Evolutionary conservation across 2,888 invertebrate genomes (phyloP).

Genomic region (Pyrrhosoma nymphula): DNA sequence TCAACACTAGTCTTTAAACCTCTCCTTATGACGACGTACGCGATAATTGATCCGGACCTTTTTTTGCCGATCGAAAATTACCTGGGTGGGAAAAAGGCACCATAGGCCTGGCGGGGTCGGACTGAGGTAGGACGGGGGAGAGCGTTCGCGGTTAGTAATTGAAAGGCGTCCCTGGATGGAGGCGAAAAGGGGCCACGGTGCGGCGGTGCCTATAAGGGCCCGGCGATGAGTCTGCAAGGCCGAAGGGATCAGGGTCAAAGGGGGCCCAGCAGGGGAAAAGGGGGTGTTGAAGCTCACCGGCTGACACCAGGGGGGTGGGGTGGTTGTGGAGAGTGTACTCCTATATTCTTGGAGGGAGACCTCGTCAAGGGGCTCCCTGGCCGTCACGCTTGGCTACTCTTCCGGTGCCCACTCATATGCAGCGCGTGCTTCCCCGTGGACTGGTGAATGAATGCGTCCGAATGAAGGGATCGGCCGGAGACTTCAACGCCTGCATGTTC

Average conservation of each 20-base stretch:
- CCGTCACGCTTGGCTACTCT: not conserved
- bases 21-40: not conserved
- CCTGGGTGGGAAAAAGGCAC: not conserved
- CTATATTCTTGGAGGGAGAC: too few relatives aligned
- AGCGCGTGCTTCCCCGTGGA: not conserved
- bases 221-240: not conserved
- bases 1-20: not conserved
- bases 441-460: not conserved
- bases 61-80: not conserved
- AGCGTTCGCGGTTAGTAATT: not conserved
- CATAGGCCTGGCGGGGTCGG: not conserved
- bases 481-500: not conserved
- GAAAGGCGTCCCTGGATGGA: constrained; percentile 23
- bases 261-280: not conserved
- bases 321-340: not conserved
- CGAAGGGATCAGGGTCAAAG: constrained; percentile 7
- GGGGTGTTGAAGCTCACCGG: not conserved
- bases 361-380: not conserved
- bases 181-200: not conserved
- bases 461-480: not conserved
- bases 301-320: not conserved
- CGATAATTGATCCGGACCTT: not conserved
- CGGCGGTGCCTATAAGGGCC: not conserved
- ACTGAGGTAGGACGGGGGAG: not conserved
- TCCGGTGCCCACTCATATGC: not conserved